phyloP scores from a whole-genome alignment of 2,888 invertebrate species.

The Noctuana brunneofusca region DNA sequence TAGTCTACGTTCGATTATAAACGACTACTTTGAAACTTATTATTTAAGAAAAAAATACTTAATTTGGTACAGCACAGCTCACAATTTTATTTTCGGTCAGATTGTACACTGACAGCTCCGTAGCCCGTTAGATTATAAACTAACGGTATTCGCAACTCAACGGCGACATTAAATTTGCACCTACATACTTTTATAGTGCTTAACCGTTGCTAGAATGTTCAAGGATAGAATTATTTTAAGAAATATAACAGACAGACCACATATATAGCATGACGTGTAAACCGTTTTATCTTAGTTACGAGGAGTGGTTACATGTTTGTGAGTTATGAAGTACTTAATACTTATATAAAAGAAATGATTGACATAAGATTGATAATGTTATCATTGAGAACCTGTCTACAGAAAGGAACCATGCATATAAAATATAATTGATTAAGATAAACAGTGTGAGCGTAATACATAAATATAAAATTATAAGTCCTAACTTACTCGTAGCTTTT shows the following conservation, averaged over 20 bases:
- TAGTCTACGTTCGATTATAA: no score
- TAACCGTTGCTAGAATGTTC: slow-evolving; percentile 8
- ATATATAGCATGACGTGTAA: not conserved
- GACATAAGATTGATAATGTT: not conserved
- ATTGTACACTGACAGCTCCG: no score
- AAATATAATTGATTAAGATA: not conserved
- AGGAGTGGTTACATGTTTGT: not conserved
- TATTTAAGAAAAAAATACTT: no score
- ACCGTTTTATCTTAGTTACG: not conserved
- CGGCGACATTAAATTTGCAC: no score
- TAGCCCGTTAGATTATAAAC: no score
- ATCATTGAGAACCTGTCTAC: not conserved
- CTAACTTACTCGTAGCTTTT: no score
- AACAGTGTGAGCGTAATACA: not conserved
- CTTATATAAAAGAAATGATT: not conserved
- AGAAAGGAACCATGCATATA: not conserved
- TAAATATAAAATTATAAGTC: no score
- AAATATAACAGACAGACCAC: slow-evolving; percentile 1
- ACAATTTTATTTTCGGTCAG: no score
- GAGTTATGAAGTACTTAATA: no score
- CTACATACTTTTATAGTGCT: slow-evolving; percentile 16
- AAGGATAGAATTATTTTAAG: slow-evolving; percentile 17
- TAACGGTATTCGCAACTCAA: no score
- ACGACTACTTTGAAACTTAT: no score
- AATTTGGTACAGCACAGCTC: no score